Conservation (phyloP, 64 coral and sea anemone species). For the Trachythela sp. region DNA sequence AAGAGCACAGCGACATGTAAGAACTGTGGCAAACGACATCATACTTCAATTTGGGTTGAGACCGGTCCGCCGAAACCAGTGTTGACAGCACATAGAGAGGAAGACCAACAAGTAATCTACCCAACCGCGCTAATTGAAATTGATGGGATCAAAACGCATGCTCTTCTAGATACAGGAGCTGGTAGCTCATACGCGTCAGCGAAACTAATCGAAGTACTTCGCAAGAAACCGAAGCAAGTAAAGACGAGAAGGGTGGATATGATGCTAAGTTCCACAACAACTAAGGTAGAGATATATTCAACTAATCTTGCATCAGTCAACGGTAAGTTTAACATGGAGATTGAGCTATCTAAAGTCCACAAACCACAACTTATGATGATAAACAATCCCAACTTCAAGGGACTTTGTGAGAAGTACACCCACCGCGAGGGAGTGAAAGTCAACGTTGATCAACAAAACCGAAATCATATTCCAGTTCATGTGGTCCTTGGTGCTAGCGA, state of each 20-base stretch:
- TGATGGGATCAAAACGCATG: neutral
- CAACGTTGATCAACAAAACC: neutral
- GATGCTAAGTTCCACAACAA: neutral
- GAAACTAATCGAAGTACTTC: neutral
- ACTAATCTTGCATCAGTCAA: neutral
- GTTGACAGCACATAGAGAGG: neutral
- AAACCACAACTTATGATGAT: neutral
- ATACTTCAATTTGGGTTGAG: neutral
- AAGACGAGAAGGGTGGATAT: neutral
- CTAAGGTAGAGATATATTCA: neutral
- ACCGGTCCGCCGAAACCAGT: neutral
- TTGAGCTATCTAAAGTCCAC: neutral
- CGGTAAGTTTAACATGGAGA: neutral
- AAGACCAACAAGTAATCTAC: neutral
- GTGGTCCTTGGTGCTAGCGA: neutral
- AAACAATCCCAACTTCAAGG: neutral
- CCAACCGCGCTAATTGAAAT: neutral
- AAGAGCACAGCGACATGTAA: neutral
- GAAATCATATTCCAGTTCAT: neutral
- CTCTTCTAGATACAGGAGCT: neutral
- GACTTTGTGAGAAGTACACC: neutral
- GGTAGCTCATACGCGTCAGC: neutral
- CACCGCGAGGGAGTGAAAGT: neutral
- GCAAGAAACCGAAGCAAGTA: neutral
- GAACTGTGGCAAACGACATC: neutral